Evolutionary conservation across 2,888 invertebrate species (phyloP).

Genomic region (Pristionchus arcanus): DNA sequence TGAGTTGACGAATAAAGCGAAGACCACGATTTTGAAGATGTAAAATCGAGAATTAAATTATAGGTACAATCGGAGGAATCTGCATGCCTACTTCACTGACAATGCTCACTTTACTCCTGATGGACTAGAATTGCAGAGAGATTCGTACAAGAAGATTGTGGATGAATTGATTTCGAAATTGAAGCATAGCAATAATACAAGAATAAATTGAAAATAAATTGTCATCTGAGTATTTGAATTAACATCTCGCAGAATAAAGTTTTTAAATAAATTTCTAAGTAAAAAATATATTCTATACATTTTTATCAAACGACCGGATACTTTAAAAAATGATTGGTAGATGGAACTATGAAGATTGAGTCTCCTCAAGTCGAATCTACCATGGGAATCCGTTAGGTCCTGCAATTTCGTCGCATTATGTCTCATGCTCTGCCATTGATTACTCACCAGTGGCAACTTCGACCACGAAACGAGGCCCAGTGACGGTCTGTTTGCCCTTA

Average conservation of each 20-base stretch:
- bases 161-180: neutral
- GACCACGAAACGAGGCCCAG: neutral
- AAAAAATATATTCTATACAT: too few relatives aligned
- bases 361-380: neutral
- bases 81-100: constrained; percentile 29
- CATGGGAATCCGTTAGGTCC: neutral
- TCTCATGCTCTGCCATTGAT: too few relatives aligned
- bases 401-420: neutral
- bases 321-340: too few relatives aligned
- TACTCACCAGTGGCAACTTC: neutral
- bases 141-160: neutral
- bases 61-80: constrained; percentile 3
- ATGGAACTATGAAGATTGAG: too few relatives aligned
- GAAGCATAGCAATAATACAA: too few relatives aligned
- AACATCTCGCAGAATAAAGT: too few relatives aligned
- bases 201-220: too few relatives aligned
- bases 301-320: too few relatives aligned
- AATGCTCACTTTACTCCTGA: neutral
- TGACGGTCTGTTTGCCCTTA: neutral
- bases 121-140: constrained; percentile 8
- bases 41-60: neutral
- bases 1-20: neutral
- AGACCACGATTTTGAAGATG: neutral
- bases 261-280: too few relatives aligned
- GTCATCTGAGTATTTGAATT: too few relatives aligned